Conservation (phyloP, 2,797 vertebrate genomes). For the Xyrichtys novacula region DNA sequence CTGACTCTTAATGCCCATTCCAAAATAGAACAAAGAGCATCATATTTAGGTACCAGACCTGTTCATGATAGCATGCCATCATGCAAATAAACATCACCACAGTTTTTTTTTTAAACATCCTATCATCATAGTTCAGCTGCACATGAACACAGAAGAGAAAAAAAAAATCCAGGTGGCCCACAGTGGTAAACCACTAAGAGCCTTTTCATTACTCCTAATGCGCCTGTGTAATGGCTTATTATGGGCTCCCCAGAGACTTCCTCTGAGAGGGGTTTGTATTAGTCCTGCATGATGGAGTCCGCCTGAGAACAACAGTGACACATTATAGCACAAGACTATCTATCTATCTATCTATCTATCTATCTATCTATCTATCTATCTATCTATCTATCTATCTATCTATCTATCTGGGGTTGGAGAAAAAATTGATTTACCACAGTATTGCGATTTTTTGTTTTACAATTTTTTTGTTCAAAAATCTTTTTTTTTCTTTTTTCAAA, state of each 20-base stretch:
- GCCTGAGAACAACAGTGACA: constrained; percentile 40
- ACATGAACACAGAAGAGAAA: constrained; percentile 58
- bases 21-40: constrained; percentile 2
- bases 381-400: constrained; percentile 48
- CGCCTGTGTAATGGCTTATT: constrained; percentile 88
- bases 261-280: constrained; percentile 69
- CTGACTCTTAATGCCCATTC: neutral
- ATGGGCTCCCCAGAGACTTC: constrained; percentile 83
- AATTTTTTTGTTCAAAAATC: no score
- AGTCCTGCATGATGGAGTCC: constrained; percentile 65
- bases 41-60: neutral
- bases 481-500: no score
- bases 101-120: neutral
- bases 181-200: constrained; percentile 84
- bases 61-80: neutral
- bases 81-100: neutral
- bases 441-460: no score
- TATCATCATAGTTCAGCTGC: neutral
- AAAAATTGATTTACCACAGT: no score
- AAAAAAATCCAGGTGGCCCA: constrained; percentile 81
- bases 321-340: constrained; percentile 27
- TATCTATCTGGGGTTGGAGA: no score
- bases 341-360: constrained; percentile 56
- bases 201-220: constrained; percentile 89
- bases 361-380: constrained; percentile 48